Base-by-base conservation (phyloP, 1,140 invertebrate species). In the Brachionus paranguensis region DNA sequence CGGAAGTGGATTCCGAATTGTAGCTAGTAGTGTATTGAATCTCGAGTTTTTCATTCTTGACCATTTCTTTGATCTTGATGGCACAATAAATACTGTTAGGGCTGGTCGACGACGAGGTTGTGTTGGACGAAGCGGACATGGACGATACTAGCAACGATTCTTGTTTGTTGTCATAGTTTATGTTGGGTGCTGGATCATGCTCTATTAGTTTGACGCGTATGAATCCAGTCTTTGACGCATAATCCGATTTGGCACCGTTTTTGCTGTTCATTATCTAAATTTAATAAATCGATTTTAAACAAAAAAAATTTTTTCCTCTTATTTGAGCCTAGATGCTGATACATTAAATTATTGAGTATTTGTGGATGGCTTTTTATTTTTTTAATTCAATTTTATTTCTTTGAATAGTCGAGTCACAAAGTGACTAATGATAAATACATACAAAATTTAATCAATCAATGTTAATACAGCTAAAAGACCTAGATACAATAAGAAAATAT, bases 21-120 rank as follows among this genome's bases (percentile, higher is more conserved):
- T 45, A 72, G 29, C 33, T 41, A 27, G 37, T 43, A 1, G 41
- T 72, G 33, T 72, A 41, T 68, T 68, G 33, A 12, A 27, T 7
- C 0, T 76, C 72, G 4, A 24, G 11, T 50, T 76, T 24, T 50
- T 76, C 72, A 27, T 76, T 47, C 33, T 76, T 76, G 20, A 76
- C 33, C 43, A 76, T 47, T 76, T 76, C 72, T 76, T 76, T 76
- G 43, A 76, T 76, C 27, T 76, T 76, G 17, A 76, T 76, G 24
- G 72, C 72, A 50, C 72, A 76, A 76, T 50, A 76, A 50, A 50
- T 50, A 47, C 20, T 50, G 72, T n/a, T 76, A 14, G 43, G 72
- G 24, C 47, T 50, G 20, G 2, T 41, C 10, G 68, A 72, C 37
- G 68, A 72, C 7, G 41, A 43, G 33, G 68, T 72, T 17, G 33